Conservation (phyloP, 1,140 invertebrate species). For the Platyscapa corneri region DNA sequence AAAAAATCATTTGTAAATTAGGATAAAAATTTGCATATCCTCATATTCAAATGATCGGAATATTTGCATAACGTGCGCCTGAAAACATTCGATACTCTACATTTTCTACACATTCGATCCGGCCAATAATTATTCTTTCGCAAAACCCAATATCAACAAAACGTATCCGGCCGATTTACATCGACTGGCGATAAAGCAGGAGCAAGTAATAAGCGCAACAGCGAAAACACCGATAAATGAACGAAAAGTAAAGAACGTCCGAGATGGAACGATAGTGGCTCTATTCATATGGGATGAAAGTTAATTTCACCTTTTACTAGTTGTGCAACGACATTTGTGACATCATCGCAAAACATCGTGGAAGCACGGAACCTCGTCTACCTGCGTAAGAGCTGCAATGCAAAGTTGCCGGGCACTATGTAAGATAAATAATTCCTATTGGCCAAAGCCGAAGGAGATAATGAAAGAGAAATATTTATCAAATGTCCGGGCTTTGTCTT, state of each 20-base stretch:
- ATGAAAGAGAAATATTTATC: background rate
- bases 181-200: background rate
- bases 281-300: conserved; percentile 55
- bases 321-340: conserved; percentile 50
- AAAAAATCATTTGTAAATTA: background rate
- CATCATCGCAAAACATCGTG: conserved; percentile 31
- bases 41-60: background rate
- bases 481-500: background rate
- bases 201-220: background rate
- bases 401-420: background rate
- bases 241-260: background rate
- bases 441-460: background rate
- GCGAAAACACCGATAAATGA: background rate
- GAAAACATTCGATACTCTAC: too few relatives aligned
- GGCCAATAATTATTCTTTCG: background rate
- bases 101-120: background rate
- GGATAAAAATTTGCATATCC: background rate
- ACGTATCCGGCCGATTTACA: background rate
- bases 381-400: background rate
- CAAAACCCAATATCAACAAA: background rate
- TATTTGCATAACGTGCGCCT: background rate
- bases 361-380: background rate
- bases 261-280: background rate
- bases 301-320: conserved; percentile 57
- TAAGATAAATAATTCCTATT: background rate